Conservation (phyloP, 2,888 invertebrate species). For the Athalia cordata region DNA sequence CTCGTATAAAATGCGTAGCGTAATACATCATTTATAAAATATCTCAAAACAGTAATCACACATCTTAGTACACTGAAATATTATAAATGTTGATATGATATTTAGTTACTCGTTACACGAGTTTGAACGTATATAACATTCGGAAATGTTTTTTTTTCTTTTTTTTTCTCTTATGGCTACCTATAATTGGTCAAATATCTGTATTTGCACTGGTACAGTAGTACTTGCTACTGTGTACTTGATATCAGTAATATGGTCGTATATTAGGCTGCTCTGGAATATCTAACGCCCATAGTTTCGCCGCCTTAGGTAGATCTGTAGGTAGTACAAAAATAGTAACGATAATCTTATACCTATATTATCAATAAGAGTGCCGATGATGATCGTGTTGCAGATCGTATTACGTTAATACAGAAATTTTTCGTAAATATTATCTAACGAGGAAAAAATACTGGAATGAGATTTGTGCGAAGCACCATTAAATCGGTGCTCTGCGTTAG, state of each 20-base stretch:
- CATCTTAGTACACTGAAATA: background rate
- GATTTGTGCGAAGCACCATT: constrained; percentile 1
- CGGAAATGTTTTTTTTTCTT: constrained; percentile 27
- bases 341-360: constrained; percentile 6
- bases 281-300: background rate
- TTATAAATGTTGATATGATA: constrained; percentile 17
- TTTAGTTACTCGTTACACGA: background rate
- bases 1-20: constrained; percentile 20
- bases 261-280: constrained; percentile 6
- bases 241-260: constrained; percentile 9
- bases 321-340: constrained; percentile 24
- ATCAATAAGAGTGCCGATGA: background rate
- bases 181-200: constrained; percentile 33
- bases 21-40: constrained; percentile 19
- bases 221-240: constrained; percentile 25
- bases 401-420: background rate
- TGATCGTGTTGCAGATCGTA: background rate
- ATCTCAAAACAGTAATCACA: constrained; percentile 11
- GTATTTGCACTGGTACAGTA: constrained; percentile 13
- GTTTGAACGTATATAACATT: constrained; percentile 20
- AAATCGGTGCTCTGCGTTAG: background rate
- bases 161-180: background rate
- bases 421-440: constrained; percentile 13
- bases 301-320: background rate
- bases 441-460: background rate